Percentiles rank a stretch among this genome's conserved stretches.
Conservation (phyloP, 2,113 vertebrate genomes). For the Perognathus longimembris region DNA sequence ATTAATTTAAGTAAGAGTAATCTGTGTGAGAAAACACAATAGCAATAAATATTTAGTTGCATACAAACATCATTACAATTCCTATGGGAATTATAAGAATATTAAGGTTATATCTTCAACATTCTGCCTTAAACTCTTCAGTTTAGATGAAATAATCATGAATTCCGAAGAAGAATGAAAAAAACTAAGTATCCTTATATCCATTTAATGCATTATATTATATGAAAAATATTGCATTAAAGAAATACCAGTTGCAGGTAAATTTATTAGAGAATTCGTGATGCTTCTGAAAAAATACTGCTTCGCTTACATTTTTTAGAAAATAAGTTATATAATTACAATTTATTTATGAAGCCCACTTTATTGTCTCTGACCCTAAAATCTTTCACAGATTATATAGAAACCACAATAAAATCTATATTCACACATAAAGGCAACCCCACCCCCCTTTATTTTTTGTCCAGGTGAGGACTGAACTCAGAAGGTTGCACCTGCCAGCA, state of each 20-base stretch:
- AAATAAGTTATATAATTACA: background rate
- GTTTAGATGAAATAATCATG: background rate
- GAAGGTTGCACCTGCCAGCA: no score
- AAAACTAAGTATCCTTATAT: background rate
- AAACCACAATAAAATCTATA: background rate
- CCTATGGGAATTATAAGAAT: background rate
- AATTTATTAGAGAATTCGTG: background rate
- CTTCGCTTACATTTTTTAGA: background rate
- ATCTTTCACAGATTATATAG: background rate
- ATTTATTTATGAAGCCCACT: background rate
- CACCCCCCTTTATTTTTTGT: no score
- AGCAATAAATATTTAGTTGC: no score
- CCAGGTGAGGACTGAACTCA: no score
- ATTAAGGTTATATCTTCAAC: background rate
- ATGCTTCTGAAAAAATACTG: background rate
- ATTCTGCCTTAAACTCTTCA: no score
- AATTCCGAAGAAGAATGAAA: background rate
- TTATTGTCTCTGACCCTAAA: background rate
- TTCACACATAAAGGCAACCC: background rate
- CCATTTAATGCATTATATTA: background rate
- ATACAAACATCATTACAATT: background rate
- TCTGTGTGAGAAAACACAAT: no score
- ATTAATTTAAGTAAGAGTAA: no score
- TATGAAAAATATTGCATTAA: background rate
- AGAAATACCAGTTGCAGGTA: background rate